Percentiles rank a stretch among this genome's conserved stretches.
These are phyloP conservation scores for Mythimna lalbum DNA, from an alignment of 2,888 invertebrate species.

Conservation along the genomic window DNA sequence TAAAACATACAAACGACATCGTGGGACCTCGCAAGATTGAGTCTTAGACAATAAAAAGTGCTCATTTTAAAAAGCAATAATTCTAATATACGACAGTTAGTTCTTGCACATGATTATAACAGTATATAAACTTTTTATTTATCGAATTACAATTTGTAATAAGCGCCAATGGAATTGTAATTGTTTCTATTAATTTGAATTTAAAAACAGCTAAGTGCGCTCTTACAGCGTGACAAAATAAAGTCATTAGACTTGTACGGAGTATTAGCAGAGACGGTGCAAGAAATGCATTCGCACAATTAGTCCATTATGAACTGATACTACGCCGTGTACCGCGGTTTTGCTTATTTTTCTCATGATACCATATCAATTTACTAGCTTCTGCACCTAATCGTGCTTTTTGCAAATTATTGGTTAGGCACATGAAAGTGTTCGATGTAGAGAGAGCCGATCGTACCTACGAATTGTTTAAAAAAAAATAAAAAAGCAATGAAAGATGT, in stretches of 20 bases:
- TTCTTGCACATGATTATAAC: conserved; percentile 35
- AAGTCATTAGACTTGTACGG: conserved; percentile 48
- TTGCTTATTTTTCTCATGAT: conserved; percentile 76
- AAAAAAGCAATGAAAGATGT: neutral
- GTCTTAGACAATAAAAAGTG: conserved; percentile 40
- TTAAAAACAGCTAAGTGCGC: conserved; percentile 35
- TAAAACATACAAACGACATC: conserved; percentile 39
- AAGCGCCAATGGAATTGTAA: conserved; percentile 13
- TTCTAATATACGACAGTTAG: conserved; percentile 26
- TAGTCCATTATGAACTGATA: conserved; percentile 77
- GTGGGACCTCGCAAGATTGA: conserved; percentile 49
- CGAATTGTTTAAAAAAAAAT: conserved; percentile 1
- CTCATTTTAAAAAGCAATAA: conserved; percentile 35
- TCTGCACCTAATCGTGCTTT: conserved; percentile 58
- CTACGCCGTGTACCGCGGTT: conserved; percentile 68
- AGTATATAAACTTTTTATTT: conserved; percentile 24
- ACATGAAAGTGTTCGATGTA: conserved; percentile 40
- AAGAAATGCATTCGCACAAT: conserved; percentile 79
- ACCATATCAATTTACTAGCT: conserved; percentile 70
- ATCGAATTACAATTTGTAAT: conserved; percentile 25
- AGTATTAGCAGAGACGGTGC: conserved; percentile 48
- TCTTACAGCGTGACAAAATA: conserved; percentile 55
- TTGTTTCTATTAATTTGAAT: conserved; percentile 47
- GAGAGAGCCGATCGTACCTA: neutral
- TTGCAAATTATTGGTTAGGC: conserved; percentile 48